Conservation (phyloP, 35 echinoderm and acorn worm genomes). For the Holothuria glaberrima region DNA sequence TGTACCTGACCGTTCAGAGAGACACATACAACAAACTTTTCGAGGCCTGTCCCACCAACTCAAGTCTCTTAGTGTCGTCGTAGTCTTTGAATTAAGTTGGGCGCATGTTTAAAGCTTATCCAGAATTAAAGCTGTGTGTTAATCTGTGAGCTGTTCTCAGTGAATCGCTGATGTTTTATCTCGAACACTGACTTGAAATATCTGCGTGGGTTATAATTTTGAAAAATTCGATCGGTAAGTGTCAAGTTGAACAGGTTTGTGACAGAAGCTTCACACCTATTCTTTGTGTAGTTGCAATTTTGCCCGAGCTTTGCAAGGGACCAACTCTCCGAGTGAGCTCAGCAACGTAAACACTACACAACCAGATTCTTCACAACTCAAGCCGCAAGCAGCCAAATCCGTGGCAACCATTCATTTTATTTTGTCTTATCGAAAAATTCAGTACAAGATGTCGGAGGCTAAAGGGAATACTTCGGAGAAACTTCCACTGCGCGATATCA, state of each 20-base stretch:
- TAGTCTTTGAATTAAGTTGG: neutral
- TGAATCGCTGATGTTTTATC: neutral
- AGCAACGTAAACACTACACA: neutral
- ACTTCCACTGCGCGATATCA: conserved; percentile 19
- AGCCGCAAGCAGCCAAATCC: neutral
- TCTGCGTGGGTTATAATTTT: conserved; percentile 12
- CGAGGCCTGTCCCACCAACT: neutral
- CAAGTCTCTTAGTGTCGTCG: neutral
- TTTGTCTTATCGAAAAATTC: neutral
- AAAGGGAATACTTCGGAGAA: conserved; percentile 35
- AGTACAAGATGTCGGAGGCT: conserved; percentile 18
- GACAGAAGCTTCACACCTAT: conserved; percentile 30
- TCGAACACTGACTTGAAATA: neutral
- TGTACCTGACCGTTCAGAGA: neutral
- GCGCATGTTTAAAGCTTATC: neutral
- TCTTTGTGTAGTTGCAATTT: conserved; percentile 31
- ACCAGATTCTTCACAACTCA: neutral
- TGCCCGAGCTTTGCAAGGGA: neutral
- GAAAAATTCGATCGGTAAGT: conserved; percentile 25
- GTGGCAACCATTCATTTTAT: neutral
- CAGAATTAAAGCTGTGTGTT: neutral
- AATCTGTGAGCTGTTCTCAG: conserved; percentile 1
- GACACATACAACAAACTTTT: neutral
- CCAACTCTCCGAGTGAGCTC: neutral
- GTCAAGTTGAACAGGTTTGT: conserved; percentile 37